These are phyloP conservation scores for Rhinogobio ventralis DNA, from an alignment of 2,797 vertebrate genomes.

Conservation along the genomic window DNA sequence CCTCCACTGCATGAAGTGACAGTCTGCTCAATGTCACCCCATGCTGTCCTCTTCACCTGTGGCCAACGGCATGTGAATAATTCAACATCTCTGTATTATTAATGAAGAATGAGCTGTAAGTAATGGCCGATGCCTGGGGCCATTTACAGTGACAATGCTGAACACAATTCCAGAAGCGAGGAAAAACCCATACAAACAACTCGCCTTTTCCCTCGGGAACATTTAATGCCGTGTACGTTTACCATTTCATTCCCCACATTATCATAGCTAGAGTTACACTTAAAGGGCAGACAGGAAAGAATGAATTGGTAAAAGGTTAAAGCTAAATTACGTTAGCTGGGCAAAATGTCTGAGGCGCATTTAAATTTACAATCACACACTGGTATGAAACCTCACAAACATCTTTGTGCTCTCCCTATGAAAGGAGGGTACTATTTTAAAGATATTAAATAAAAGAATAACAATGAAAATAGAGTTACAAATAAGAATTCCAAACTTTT, in stretches of 20 bases:
- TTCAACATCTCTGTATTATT: slow-evolving; percentile 70
- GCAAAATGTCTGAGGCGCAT: slow-evolving; percentile 29
- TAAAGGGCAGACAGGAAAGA: slow-evolving; percentile 24
- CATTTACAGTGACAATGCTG: slow-evolving; percentile 64
- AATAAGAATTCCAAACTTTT: slow-evolving; percentile 14
- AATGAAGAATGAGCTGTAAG: slow-evolving; percentile 67
- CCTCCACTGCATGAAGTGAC: slow-evolving; percentile 45
- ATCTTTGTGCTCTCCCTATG: slow-evolving; percentile 29
- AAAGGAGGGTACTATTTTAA: slow-evolving; percentile 40
- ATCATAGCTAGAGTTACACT: slow-evolving; percentile 38
- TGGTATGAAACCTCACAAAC: slow-evolving; percentile 23
- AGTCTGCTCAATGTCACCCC: slow-evolving; percentile 54
- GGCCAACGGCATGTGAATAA: slow-evolving; percentile 67
- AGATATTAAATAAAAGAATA: slow-evolving; percentile 23
- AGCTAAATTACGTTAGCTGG: slow-evolving; percentile 38
- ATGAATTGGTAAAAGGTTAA: slow-evolving; percentile 45
- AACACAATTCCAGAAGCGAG: slow-evolving; percentile 66
- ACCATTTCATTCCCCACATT: slow-evolving; percentile 21
- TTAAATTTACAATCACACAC: slow-evolving; percentile 45
- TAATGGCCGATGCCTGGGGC: slow-evolving; percentile 61
- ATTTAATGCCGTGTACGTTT: slow-evolving; percentile 44
- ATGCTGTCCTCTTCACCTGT: slow-evolving; percentile 64
- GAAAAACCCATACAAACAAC: slow-evolving; percentile 60
- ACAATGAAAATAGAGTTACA: slow-evolving; percentile 9
- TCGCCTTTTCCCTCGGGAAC: slow-evolving; percentile 54